phyloP scores from a whole-genome alignment of 2,113 vertebrate species.

The Amphilophus citrinellus region DNA sequence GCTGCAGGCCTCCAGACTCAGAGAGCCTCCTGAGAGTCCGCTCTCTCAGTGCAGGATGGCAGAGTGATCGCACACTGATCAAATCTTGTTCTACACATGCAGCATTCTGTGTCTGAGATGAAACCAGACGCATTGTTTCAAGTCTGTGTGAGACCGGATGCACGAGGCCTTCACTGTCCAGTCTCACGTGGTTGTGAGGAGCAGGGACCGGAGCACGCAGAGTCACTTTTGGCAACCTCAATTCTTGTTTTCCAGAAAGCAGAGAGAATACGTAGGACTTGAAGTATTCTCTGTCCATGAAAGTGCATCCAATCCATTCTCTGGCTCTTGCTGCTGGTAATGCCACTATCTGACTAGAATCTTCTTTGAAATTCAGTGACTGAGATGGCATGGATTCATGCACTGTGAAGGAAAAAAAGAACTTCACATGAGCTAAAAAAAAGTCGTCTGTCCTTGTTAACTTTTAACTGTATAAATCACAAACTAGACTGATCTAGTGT shows the following conservation, averaged over 20 bases:
- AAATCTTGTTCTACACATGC: not conserved
- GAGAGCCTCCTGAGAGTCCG: slow-evolving; percentile 42
- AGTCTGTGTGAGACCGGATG: not conserved
- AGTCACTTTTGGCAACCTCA: slow-evolving; percentile 16
- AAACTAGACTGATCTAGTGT: not conserved
- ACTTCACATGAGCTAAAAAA: not conserved
- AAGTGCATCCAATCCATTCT: not conserved
- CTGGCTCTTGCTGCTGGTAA: slow-evolving; percentile 1
- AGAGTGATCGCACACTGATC: slow-evolving; percentile 11
- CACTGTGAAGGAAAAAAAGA: slow-evolving; percentile 48
- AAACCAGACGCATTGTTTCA: slow-evolving; percentile 21
- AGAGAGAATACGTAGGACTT: not conserved
- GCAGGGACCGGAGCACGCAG: slow-evolving; percentile 13
- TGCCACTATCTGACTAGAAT: slow-evolving; percentile 2
- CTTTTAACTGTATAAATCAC: not conserved
- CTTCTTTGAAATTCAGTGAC: not conserved
- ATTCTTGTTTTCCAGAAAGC: slow-evolving; percentile 15
- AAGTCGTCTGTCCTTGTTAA: not conserved
- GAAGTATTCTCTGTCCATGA: not conserved
- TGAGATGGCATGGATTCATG: not conserved
- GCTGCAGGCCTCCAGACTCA: slow-evolving; percentile 57
- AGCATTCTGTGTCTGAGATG: slow-evolving; percentile 1
- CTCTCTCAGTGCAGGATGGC: slow-evolving; percentile 43
- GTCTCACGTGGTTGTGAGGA: not conserved
- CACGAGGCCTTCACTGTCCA: not conserved